A percentile compares a stretch with the other conserved stretches of the same genome.
Evolutionary conservation across 2,797 vertebrate genomes (phyloP).

Genomic region (Eulemur mongoz): DNA sequence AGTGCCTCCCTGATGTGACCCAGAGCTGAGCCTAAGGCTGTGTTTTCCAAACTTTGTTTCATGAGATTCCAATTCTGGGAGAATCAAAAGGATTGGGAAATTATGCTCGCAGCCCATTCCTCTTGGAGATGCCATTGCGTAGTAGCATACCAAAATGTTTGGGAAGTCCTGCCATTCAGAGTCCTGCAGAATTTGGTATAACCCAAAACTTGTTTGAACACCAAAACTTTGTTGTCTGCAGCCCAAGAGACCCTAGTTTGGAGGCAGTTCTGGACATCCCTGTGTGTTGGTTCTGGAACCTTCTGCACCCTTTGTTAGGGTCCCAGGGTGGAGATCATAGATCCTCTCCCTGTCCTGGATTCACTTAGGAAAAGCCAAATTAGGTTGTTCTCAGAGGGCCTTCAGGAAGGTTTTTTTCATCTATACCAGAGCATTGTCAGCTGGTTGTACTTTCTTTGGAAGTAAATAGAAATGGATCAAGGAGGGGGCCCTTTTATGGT

Average conservation of each 20-base stretch:
- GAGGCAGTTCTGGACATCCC: neutral
- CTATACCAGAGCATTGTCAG: neutral
- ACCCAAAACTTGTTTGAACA: neutral
- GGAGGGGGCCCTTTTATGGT: neutral
- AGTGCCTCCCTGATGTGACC: neutral
- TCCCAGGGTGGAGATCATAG: neutral
- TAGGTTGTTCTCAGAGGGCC: neutral
- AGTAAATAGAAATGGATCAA: constrained; percentile 50
- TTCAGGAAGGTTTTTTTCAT: neutral
- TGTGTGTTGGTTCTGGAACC: neutral
- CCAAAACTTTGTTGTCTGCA: neutral
- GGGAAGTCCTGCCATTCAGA: neutral
- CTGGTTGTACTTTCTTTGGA: constrained; percentile 43
- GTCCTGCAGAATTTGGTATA: neutral
- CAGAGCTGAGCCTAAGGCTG: neutral
- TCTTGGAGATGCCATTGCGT: neutral
- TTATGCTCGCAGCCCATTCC: neutral
- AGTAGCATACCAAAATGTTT: neutral
- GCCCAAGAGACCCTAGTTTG: neutral
- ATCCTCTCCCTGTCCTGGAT: neutral
- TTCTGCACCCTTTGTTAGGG: neutral
- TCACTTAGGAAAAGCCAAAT: constrained; percentile 26
- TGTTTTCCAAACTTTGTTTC: neutral
- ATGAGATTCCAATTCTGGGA: neutral
- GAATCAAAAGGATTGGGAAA: neutral